phyloP scores from a whole-genome alignment of 2,113 vertebrate species.

The Prochilodus magdalenae region DNA sequence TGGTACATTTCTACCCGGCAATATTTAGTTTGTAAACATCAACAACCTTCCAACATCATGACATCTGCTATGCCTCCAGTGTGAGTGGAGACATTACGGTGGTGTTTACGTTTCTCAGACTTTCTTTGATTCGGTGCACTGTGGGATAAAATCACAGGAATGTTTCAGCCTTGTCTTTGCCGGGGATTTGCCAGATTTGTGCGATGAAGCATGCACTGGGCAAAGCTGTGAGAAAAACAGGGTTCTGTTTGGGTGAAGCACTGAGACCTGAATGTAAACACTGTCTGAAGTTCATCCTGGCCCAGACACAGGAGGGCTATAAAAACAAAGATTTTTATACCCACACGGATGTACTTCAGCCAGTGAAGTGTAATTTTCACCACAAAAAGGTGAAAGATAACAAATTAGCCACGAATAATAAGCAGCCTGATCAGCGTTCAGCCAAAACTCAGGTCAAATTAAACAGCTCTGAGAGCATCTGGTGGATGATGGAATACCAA shows the following conservation, averaged over 20 bases:
- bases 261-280: constrained; percentile 2
- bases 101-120: background rate
- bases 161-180: background rate
- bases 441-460: background rate
- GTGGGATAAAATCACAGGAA: constrained; percentile 17
- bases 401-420: background rate
- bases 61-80: background rate
- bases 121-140: background rate
- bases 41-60: too few relatives aligned
- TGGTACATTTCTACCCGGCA: too few relatives aligned
- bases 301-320: background rate
- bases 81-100: background rate
- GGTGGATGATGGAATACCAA: background rate
- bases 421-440: background rate
- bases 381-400: background rate
- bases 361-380: background rate
- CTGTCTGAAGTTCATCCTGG: background rate
- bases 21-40: too few relatives aligned
- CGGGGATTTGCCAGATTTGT: background rate
- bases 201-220: background rate
- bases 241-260: background rate
- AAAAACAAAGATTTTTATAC: background rate
- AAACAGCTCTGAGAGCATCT: background rate
- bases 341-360: background rate
- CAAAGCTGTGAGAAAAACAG: background rate